Evolutionary conservation across 2,888 invertebrate genomes (phyloP), one percentile per base, ranked within the genome.

Genomic region (Dicyrtoma fusca): DNA sequence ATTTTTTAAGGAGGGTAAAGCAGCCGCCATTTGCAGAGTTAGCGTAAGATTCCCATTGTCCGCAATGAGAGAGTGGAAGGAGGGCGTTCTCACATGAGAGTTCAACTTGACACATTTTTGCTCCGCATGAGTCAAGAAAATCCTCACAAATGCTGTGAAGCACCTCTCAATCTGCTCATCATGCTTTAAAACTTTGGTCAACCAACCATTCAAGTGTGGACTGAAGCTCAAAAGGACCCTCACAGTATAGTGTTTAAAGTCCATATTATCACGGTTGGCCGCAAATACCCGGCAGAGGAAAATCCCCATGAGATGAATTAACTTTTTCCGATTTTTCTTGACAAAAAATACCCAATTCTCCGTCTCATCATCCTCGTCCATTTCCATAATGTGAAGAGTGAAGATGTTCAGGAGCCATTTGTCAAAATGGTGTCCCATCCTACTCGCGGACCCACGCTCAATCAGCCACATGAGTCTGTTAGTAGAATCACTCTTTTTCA

Each of bases 371-470:
- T 74, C 75, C 1, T 77, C 74, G 4, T 72, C 74, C 49, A 77
- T 53, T 66, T 79, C 78, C 76, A 80, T 76, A 11, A 79, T 74
- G 49, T 79, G 76, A 19, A 74, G 69, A 21, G 73, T 74, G 55
- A 75, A 79, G 19, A 78, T 66, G n/a, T 74, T 74, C n/a, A 80
- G 61, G 1, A 80, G 71, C 80, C 80, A 80, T 63, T 75, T 76
- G 70, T 79, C 80, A 72, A 79, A 80, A 14, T 73, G 65, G 11
- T 68, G 66, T 1, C 79, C 78, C 74, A 78, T 75, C 72, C 74
- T 55, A 14, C n/a, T 47, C 0, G 76, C 74, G 19, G 73, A 72
- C 0, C 69, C 66, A 14, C 77, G 45, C 59, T 80, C 80, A 26
- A 79, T 21, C 0, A 80, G 75, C 80, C 79, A 79, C 14, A 78